Percentiles rank a stretch among this genome's conserved stretches.
Conservation (phyloP, 2,888 invertebrate genomes). For the Panorpa germanica region DNA sequence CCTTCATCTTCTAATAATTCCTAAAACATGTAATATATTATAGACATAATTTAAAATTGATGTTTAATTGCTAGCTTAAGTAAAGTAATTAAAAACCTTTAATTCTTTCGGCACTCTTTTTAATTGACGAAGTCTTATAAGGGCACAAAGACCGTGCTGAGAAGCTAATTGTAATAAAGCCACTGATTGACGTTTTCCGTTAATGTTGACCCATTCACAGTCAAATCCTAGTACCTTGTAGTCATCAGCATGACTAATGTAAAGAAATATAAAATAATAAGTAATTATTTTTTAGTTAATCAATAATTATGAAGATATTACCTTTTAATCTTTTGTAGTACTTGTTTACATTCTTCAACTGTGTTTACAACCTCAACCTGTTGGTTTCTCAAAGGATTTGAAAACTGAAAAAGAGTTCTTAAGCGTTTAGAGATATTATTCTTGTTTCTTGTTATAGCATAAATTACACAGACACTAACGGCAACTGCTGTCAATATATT, state of each 20-base stretch:
- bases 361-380: constrained; percentile 20
- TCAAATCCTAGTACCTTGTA: constrained; percentile 51
- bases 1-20: constrained; percentile 37
- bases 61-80: constrained; percentile 4
- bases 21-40: constrained; percentile 18
- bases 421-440: too few relatives aligned
- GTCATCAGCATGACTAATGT: constrained; percentile 17
- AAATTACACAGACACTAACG: too few relatives aligned
- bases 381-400: constrained; percentile 16
- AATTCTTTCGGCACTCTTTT: constrained; percentile 38
- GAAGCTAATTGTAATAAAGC: constrained; percentile 57
- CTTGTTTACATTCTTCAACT: constrained; percentile 17
- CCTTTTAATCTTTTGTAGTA: constrained; percentile 19
- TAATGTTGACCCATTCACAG: constrained; percentile 59
- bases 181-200: constrained; percentile 37
- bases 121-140: constrained; percentile 44
- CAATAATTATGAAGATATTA: constrained; percentile 14
- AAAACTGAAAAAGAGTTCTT: too few relatives aligned
- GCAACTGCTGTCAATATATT: too few relatives aligned
- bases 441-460: too few relatives aligned
- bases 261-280: constrained; percentile 1
- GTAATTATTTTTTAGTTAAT: background rate
- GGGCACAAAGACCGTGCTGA: constrained; percentile 43
- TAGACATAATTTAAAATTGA: constrained; percentile 1
- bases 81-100: constrained; percentile 24